phyloP scores from a whole-genome alignment of 64 coral and sea anemone species.

The Actinia tenebrosa region DNA sequence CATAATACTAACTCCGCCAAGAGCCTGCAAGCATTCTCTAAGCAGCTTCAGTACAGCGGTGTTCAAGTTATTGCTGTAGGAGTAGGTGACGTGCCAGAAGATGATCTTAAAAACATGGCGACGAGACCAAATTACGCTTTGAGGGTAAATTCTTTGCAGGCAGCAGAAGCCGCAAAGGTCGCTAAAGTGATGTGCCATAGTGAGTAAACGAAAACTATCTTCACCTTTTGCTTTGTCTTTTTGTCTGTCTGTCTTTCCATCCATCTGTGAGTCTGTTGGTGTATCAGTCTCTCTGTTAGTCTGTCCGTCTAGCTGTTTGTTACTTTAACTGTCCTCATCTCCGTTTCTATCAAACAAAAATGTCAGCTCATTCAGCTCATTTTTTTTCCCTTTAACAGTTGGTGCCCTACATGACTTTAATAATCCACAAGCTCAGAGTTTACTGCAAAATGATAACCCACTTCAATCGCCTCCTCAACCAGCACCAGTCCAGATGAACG shows the following conservation, averaged over 20 bases:
- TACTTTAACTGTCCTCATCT: neutral
- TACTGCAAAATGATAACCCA: neutral
- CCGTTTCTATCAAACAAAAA: neutral
- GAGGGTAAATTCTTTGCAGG: slow-evolving; percentile 62
- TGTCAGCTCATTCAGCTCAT: no score
- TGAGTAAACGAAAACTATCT: neutral
- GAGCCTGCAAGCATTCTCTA: slow-evolving; percentile 78
- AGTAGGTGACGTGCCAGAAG: slow-evolving; percentile 42
- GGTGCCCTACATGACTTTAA: neutral
- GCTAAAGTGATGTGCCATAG: slow-evolving; percentile 84
- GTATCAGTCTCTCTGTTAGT: neutral
- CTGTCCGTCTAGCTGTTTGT: neutral
- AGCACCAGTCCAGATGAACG: slow-evolving; percentile 22
- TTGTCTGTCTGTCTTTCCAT: neutral
- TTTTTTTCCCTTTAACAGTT: neutral
- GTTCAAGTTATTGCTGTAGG: slow-evolving; percentile 78
- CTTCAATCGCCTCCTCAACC: neutral
- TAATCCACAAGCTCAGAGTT: neutral
- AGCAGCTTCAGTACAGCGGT: slow-evolving; percentile 76
- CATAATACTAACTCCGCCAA: slow-evolving; percentile 83
- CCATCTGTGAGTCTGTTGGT: no score
- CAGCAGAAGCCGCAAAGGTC: slow-evolving; percentile 65
- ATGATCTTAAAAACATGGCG: slow-evolving; percentile 70
- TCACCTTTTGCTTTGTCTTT: neutral
- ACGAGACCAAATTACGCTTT: slow-evolving; percentile 73